phyloP scores from a whole-genome alignment of 2,113 vertebrate species.

The Crocuta crocuta region DNA sequence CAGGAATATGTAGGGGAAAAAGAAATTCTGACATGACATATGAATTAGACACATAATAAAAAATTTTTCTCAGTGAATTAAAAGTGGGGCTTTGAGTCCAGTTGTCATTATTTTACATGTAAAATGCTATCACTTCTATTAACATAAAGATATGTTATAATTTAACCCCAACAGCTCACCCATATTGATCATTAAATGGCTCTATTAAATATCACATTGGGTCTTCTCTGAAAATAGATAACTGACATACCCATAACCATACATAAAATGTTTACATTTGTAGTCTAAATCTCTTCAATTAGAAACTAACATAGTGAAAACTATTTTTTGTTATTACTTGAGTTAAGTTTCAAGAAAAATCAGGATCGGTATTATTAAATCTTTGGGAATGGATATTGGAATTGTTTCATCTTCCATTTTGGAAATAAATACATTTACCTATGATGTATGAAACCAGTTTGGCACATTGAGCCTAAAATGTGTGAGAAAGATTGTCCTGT shows the following conservation, averaged over 20 bases:
- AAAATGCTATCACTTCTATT: not conserved
- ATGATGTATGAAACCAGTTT: constrained; percentile 21
- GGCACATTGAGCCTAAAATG: constrained; percentile 13
- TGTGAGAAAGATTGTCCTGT: constrained; percentile 12
- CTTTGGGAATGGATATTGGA: not conserved
- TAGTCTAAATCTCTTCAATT: not conserved
- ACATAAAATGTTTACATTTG: not conserved
- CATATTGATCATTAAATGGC: not conserved
- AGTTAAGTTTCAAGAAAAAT: constrained; percentile 47
- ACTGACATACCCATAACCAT: not conserved
- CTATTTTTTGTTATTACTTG: not conserved
- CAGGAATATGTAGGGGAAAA: not conserved
- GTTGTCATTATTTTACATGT: not conserved
- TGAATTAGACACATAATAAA: not conserved
- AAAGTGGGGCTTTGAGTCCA: not conserved
- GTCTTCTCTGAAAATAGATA: not conserved
- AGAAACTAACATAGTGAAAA: not conserved
- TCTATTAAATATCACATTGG: not conserved
- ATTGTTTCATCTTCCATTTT: constrained; percentile 2
- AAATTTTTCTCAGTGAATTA: not conserved
- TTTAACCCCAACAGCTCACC: not conserved
- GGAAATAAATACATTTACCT: constrained; percentile 24
- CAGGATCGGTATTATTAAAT: not conserved
- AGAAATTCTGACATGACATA: not conserved
- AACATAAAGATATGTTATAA: not conserved